Conservation (phyloP, 2,888 invertebrate genomes). For the Limnephilus marmoratus region DNA sequence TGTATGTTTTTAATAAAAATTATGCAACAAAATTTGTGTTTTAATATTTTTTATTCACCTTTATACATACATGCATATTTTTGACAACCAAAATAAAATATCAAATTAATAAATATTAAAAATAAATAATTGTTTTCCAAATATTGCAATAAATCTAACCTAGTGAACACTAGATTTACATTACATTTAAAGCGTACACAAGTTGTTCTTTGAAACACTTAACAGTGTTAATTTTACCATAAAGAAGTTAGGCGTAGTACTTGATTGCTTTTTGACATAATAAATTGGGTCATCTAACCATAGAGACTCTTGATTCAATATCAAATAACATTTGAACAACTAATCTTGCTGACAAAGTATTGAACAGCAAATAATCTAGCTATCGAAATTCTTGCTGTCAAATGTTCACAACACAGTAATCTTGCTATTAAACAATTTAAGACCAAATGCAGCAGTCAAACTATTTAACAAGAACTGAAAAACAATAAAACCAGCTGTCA, state of each 20-base stretch:
- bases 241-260: neutral
- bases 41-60: slow-evolving; percentile 19
- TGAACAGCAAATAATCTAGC: neutral
- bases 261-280: neutral
- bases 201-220: slow-evolving; percentile 8
- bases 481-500: neutral
- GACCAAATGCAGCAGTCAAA: neutral
- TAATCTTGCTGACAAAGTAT: neutral
- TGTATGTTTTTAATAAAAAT: neutral
- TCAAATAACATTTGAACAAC: slow-evolving; percentile 9
- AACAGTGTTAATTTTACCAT: neutral
- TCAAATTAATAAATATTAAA: slow-evolving; percentile 5
- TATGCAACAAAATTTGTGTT: slow-evolving; percentile 1
- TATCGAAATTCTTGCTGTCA: neutral
- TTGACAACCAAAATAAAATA: slow-evolving; percentile 4
- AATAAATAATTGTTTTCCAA: slow-evolving; percentile 41
- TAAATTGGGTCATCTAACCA: neutral
- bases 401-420: neutral
- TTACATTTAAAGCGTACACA: slow-evolving; percentile 11
- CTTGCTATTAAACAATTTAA: neutral
- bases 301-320: neutral
- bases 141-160: slow-evolving; percentile 13
- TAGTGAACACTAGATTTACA: slow-evolving; percentile 27
- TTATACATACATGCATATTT: slow-evolving; percentile 6
- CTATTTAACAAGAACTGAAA: neutral